phyloP scores from a whole-genome alignment of 2,113 vertebrate species.

The Pollimyrus isidori region DNA sequence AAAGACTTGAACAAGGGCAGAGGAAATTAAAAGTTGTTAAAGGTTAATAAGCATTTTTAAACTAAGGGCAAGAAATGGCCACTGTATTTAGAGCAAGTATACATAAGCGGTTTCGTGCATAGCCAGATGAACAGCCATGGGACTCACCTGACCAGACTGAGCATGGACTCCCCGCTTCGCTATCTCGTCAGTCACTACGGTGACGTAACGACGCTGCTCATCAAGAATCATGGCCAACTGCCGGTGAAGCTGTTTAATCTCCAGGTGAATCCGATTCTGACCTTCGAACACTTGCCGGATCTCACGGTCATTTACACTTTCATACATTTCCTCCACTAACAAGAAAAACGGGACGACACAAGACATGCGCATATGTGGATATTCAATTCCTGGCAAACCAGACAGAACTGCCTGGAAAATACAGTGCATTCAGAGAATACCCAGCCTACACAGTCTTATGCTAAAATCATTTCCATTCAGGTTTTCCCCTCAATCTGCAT shows the following conservation, averaged over 20 bases:
- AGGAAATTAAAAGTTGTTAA: neutral
- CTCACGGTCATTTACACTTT: conserved; percentile 80
- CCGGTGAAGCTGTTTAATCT: conserved; percentile 90
- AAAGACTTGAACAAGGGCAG: neutral
- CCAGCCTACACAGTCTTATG: neutral
- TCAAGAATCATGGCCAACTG: conserved; percentile 93
- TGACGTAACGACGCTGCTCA: conserved; percentile 83
- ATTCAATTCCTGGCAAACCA: neutral
- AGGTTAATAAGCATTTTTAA: neutral
- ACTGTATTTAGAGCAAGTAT: neutral
- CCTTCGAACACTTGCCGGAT: conserved; percentile 94
- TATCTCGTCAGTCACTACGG: conserved; percentile 75
- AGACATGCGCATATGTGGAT: neutral
- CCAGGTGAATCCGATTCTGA: conserved; percentile 89
- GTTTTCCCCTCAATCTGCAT: neutral
- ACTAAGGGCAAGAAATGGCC: neutral
- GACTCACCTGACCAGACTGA: conserved; percentile 65
- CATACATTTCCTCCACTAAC: conserved; percentile 78
- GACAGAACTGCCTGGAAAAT: neutral
- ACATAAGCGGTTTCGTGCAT: neutral
- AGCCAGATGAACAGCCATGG: neutral
- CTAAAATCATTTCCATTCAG: neutral
- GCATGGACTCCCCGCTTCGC: conserved; percentile 55
- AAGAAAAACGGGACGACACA: neutral
- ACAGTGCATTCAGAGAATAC: neutral